Evolutionary conservation across 2,797 vertebrate genomes (phyloP).

Genomic region (Pseudocheirus occidentalis): DNA sequence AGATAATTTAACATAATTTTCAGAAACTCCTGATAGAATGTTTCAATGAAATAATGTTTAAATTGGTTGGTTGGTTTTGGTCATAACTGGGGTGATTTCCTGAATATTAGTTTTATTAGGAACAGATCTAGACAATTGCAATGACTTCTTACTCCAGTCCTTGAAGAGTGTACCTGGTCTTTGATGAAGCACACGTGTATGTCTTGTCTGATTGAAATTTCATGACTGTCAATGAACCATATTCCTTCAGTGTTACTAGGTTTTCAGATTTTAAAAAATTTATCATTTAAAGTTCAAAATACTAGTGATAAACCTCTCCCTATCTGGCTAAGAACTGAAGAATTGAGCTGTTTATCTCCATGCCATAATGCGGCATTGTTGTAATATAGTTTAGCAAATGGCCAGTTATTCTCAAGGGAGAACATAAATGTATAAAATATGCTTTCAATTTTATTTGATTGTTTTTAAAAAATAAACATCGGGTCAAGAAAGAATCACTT

Average conservation of each 20-base stretch:
- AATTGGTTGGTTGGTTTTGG: neutral
- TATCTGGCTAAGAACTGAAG: neutral
- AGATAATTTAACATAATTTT: neutral
- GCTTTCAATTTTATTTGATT: neutral
- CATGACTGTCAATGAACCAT: neutral
- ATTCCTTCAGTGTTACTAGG: neutral
- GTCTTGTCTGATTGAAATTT: neutral
- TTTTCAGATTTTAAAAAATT: neutral
- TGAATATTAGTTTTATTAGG: neutral
- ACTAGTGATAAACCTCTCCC: neutral
- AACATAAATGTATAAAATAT: neutral
- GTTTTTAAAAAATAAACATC: constrained; percentile 14
- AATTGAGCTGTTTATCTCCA: neutral
- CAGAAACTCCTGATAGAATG: neutral
- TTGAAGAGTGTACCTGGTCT: neutral
- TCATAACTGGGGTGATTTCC: neutral
- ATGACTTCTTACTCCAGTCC: neutral
- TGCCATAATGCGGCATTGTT: neutral
- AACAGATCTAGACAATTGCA: neutral
- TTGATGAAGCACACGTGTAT: neutral
- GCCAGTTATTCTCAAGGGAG: neutral
- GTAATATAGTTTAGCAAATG: neutral
- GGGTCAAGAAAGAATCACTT: neutral
- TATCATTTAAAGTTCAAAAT: neutral
- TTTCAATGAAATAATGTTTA: neutral